Evolutionary conservation across 92 coral and sea anemone species (phyloP).

Genomic region (Zoanthus sociatus): DNA sequence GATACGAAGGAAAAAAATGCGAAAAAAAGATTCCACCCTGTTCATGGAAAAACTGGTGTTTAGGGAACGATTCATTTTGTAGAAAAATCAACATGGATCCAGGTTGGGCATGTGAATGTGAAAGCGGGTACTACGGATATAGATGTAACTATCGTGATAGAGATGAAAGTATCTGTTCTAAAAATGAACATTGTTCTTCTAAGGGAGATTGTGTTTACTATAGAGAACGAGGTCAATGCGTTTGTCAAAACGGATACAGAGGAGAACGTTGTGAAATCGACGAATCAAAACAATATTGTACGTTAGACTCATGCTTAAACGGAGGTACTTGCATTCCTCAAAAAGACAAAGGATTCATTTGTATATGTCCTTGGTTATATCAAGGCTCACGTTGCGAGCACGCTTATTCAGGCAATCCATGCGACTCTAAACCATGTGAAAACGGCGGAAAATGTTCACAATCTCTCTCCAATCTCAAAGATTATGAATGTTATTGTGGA

Average conservation of each 20-base stretch:
- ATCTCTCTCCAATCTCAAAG: neutral
- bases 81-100: slow-evolving; percentile 9
- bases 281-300: neutral
- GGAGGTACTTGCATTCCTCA: neutral
- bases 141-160: slow-evolving; percentile 24
- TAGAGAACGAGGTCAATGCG: slow-evolving; percentile 4
- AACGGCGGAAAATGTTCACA: slow-evolving; percentile 14
- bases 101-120: neutral
- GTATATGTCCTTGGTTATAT: slow-evolving; percentile 20
- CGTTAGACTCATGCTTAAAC: neutral
- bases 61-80: neutral
- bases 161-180: slow-evolving; percentile 18
- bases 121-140: slow-evolving; percentile 17
- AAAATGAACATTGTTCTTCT: slow-evolving; percentile 20
- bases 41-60: slow-evolving; percentile 10
- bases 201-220: slow-evolving; percentile 6
- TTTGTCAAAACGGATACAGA: slow-evolving; percentile 1
- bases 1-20: slow-evolving; percentile 16
- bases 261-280: slow-evolving; percentile 13
- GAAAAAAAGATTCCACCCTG: slow-evolving; percentile 8
- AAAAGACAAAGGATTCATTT: neutral
- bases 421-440: slow-evolving; percentile 21
- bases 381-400: slow-evolving; percentile 8
- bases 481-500: neutral
- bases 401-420: slow-evolving; percentile 4